Base-by-base conservation (phyloP, 2,888 invertebrate genomes). In the Harpalus rubripes region DNA sequence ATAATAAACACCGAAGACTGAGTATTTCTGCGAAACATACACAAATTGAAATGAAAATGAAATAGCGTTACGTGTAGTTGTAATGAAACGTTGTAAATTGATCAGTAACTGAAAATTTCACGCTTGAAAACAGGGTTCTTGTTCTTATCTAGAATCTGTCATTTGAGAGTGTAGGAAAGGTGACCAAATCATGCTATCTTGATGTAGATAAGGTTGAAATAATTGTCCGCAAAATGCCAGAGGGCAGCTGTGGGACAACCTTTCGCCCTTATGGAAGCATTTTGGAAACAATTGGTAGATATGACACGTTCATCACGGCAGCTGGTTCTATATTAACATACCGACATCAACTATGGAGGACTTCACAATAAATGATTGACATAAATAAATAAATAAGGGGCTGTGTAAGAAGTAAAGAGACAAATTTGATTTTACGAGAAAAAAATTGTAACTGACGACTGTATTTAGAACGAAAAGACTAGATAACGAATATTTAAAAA, bases 261-360 rank as follows among this genome's bases (percentile, higher is more conserved):
- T 22, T 26, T n/a, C 76, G 78, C 78, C 78, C 78, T 78, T 58
- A 78, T 78, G 58, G 78, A 58, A 78, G 78, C 78, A 59, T 78
- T 58, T 78, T 32, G 78, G 39, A 78, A 78, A 78, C 78, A 78
- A 78, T 78, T 78, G 58, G 39, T 58, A 78, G 59, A 78, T 78
- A 78, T 78, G 78, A 78, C 78, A 78, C 78, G 59, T 74, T 44
- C 68, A 3, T 32, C 12, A 78, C 78, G 10, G 32, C 78, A 78
- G 78, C 78, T 78, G 78, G 32, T 76, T 26, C 52, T 39, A 32
- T 78, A 78, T 78, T 78, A 78, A 78, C 59, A 78, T 78, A 78
- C 56, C 44, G 7, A 56, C 56, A 58, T 18, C 39, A 16, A 15
- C 74, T 56, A 26, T 22, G 39, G 68, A 74, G 26, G 44, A 52